These are phyloP conservation scores for Arnoldichthys spilopterus DNA, from an alignment of 2,797 vertebrate genomes.

Conservation along the genomic window DNA sequence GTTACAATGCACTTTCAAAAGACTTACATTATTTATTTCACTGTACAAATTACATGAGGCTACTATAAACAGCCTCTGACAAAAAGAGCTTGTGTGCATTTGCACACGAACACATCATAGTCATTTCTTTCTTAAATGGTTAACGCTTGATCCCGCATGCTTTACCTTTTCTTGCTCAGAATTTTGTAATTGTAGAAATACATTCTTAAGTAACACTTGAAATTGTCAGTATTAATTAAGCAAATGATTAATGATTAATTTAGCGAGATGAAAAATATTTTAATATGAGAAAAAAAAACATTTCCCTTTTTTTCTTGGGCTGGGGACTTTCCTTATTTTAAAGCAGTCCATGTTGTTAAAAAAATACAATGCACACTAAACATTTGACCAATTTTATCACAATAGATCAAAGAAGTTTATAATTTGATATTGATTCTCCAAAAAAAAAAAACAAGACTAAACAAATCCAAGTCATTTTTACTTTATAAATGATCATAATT, in stretches of 20 bases:
- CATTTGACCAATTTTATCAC: too few relatives aligned
- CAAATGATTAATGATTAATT: background rate
- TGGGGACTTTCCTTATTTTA: too few relatives aligned
- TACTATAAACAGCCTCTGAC: background rate
- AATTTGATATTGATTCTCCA: too few relatives aligned
- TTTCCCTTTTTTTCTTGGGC: too few relatives aligned
- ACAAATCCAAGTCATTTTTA: too few relatives aligned
- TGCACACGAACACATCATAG: background rate
- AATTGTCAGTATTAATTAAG: too few relatives aligned
- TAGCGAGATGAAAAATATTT: background rate
- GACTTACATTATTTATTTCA: background rate
- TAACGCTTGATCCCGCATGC: background rate
- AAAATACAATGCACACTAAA: too few relatives aligned
- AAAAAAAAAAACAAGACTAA: too few relatives aligned
- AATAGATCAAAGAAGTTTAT: too few relatives aligned
- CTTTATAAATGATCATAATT: too few relatives aligned
- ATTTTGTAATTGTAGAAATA: background rate
- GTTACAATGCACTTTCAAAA: background rate
- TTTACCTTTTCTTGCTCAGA: background rate
- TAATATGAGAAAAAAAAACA: background rate
- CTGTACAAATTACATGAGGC: background rate
- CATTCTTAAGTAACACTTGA: background rate
- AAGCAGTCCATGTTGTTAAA: too few relatives aligned
- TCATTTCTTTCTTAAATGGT: background rate
- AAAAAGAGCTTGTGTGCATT: background rate